Base-by-base conservation (phyloP, 2,888 invertebrate genomes). In the Pandemis heparana region DNA sequence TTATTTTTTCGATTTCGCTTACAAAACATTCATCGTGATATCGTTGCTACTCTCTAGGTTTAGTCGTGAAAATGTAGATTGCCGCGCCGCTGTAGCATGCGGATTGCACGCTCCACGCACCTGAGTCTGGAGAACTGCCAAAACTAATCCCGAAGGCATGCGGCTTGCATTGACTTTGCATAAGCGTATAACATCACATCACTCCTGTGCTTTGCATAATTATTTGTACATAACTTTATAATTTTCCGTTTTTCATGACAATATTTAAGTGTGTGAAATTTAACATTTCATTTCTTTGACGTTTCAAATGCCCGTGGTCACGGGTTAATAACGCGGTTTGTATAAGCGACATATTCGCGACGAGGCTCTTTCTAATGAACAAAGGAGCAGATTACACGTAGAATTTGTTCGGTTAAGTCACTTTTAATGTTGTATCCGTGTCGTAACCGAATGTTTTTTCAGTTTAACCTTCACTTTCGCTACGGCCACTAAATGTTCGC, bases 111-210 rank as follows among this genome's bases (percentile, higher is more conserved):
- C 46, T 6, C 65, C 41, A 67, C 53, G 67, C 72, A 72, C 67
- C 72, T 67, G 67, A 9, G 66, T 1, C 53, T 72, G 72, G 71
- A 62, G 14, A 32, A 53, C 43, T 16, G 67, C 72, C 72, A 72
- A 66, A 66, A 67, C 72, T 72, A 67, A 72, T 72, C 71, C 62
- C 12, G 43, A 18, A 48, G n/a, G 23, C 48, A 64, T 32, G 14
- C 51, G 32, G 39, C 38, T 43, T n/a, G 18, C 71, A 51, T 32
- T 8, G 8, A 43, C 43, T 56, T 63, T 53, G 65, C 39, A 65
- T 51, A 32, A 65, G 7, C 53, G 32, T 60, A 60, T 4, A 38
- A 38, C 18, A 12, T 23, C 4, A 38, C 18, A 12, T 23, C 4
- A 18, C 23, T 5, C 4, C 56, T 53, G 18, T 53, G 53, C 53